Evolutionary conservation across 1,140 invertebrate genomes (phyloP), one percentile per base, ranked within the genome.

Genomic region (Dendrolimus punctatus): DNA sequence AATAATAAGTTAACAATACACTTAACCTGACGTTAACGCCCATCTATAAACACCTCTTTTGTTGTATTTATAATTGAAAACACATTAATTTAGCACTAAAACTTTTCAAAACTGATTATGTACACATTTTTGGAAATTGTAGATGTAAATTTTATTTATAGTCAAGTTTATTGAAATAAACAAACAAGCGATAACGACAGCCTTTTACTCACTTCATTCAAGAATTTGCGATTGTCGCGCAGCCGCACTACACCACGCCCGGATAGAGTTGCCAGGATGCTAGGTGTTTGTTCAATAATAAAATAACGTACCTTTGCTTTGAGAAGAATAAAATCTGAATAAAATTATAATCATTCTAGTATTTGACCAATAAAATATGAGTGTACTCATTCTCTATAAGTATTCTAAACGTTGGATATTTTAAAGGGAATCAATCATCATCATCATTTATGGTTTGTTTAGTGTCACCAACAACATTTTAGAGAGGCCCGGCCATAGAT

Each of bases 221-320:
- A 60, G 66, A 76, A 74, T 63, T 54, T 60, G 68, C 70, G 62
- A 64, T 65, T 62, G 62, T 68, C 64, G 74, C 77, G 77, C 77
- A 80, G 71, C 61, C 80, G 80, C 74, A 81, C 78, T 72, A 78
- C 75, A 83, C 80, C 80, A 83, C 80, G 77, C 80, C 80, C 77
- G 80, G 73, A 64, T 62, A 68, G 57, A 58, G 63, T 46, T 47
- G 47, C 38, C 59, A 61, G 55, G 64, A 3, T 23, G 23, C 23
- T 3, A 23, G 3, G 23, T 23, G 23, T 23, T 23, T 23, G 23
- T 23, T 23, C 23, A 23, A 23, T 23, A 23, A 23, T 23, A 3
- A 23, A 23, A 23, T 23, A 23, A 23, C 23, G 23, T 23, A 23
- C 23, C 23, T 23, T 23, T 23, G n/a, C n/a, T n/a, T n/a, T n/a